A percentile compares a stretch with the other conserved stretches of the same genome.
Evolutionary conservation across 2,113 vertebrate genomes (phyloP).

Genomic region (Pipra filicauda): DNA sequence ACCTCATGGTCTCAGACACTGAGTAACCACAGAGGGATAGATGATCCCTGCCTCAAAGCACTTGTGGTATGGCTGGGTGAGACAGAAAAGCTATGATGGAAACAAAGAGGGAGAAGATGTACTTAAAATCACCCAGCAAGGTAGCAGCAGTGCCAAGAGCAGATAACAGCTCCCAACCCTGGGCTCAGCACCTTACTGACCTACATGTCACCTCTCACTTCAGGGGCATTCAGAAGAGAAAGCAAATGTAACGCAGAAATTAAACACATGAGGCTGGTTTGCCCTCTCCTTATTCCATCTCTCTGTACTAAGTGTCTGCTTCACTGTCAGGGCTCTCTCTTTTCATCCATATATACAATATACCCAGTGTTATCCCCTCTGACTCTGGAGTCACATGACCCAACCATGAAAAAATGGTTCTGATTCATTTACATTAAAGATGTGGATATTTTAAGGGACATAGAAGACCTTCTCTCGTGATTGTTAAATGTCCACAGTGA

Average conservation of each 20-base stretch:
- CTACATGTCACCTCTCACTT: background rate
- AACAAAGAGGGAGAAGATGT: background rate
- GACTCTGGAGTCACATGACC: conserved; percentile 1
- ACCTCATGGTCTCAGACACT: background rate
- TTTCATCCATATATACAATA: conserved; percentile 29
- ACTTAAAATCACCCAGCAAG: background rate
- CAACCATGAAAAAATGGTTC: conserved; percentile 37
- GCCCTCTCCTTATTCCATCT: background rate
- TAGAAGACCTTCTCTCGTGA: conserved; percentile 24
- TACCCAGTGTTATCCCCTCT: conserved; percentile 38
- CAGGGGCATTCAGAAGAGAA: background rate
- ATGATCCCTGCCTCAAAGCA: background rate
- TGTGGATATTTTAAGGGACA: conserved; percentile 48
- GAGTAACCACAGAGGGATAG: background rate
- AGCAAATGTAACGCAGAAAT: background rate
- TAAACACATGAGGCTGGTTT: background rate
- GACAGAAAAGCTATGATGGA: background rate
- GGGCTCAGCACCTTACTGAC: background rate
- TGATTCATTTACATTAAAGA: conserved; percentile 61
- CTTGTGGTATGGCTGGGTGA: background rate
- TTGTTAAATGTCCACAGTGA: conserved; percentile 42
- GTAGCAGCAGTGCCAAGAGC: accelerated
- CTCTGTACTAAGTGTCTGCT: background rate
- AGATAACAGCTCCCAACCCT: background rate
- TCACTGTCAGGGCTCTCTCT: background rate